Percentiles rank a stretch among this genome's conserved stretches.
These are phyloP conservation scores for Cygnus olor DNA, from an alignment of 2,797 vertebrate species.

Conservation along the genomic window DNA sequence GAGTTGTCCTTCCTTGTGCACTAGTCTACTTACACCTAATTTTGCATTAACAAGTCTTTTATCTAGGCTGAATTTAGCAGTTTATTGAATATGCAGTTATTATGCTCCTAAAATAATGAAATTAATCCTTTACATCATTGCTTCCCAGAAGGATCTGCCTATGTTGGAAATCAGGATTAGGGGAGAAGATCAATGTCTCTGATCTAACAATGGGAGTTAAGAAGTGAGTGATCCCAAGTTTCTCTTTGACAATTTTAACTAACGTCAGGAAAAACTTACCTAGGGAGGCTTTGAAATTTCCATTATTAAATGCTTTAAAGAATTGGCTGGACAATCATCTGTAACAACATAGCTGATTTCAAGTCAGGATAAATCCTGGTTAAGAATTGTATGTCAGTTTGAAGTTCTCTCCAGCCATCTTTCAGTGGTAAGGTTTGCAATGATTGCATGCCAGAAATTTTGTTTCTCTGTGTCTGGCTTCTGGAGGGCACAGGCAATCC, in stretches of 20 bases:
- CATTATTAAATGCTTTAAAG: background rate
- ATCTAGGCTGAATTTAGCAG: background rate
- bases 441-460: rapidly evolving
- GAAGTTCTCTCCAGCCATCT: background rate
- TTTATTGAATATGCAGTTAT: background rate
- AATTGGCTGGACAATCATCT: background rate
- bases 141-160: background rate
- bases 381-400: background rate
- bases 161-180: background rate
- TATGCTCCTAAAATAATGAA: background rate
- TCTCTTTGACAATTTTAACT: background rate
- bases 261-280: background rate
- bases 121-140: background rate
- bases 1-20: background rate
- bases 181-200: rapidly evolving
- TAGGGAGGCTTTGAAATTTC: background rate
- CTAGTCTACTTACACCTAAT: background rate
- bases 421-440: background rate
- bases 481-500: background rate
- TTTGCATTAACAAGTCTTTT: background rate
- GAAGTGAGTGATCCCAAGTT: background rate
- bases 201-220: rapidly evolving
- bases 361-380: background rate
- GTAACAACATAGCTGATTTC: background rate
- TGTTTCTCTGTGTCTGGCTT: background rate